phyloP scores from a whole-genome alignment of 2,113 vertebrate genomes.

The Zingel zingel region DNA sequence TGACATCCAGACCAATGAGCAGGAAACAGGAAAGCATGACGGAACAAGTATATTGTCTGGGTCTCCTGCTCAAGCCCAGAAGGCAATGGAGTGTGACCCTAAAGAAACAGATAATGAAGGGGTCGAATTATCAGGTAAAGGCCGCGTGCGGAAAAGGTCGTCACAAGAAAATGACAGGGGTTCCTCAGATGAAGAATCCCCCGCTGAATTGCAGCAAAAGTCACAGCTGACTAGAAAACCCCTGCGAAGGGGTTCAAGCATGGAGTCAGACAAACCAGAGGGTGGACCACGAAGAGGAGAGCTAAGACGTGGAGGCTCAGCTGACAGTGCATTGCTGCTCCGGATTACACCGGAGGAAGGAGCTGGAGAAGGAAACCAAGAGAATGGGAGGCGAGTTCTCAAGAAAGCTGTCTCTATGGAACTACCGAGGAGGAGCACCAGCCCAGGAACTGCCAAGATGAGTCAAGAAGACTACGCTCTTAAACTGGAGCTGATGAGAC shows the following conservation, averaged over 20 bases:
- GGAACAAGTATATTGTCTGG: constrained; percentile 61
- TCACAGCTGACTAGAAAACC: constrained; percentile 83
- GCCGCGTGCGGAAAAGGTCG: constrained; percentile 69
- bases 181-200: constrained; percentile 87
- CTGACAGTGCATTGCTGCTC: constrained; percentile 90
- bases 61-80: constrained; percentile 38
- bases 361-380: constrained; percentile 69
- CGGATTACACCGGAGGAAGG: constrained; percentile 79
- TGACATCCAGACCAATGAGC: constrained; percentile 91
- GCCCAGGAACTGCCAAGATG: constrained; percentile 88
- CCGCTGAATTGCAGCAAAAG: constrained; percentile 72
- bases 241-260: constrained; percentile 86
- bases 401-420: constrained; percentile 93
- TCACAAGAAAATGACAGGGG: constrained; percentile 77
- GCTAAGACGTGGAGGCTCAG: constrained; percentile 92
- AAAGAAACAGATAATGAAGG: constrained; percentile 62
- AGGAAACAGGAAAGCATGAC: constrained; percentile 79
- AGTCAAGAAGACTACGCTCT: constrained; percentile 92
- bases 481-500: constrained; percentile 94
- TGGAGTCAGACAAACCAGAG: constrained; percentile 85
- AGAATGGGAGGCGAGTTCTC: constrained; percentile 81
- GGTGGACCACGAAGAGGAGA: constrained; percentile 83
- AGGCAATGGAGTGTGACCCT: constrained; percentile 83
- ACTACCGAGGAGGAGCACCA: constrained; percentile 86
- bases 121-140: constrained; percentile 70